Conservation (phyloP, 2,113 vertebrate genomes). For the Syngnathoides biaculeatus region DNA sequence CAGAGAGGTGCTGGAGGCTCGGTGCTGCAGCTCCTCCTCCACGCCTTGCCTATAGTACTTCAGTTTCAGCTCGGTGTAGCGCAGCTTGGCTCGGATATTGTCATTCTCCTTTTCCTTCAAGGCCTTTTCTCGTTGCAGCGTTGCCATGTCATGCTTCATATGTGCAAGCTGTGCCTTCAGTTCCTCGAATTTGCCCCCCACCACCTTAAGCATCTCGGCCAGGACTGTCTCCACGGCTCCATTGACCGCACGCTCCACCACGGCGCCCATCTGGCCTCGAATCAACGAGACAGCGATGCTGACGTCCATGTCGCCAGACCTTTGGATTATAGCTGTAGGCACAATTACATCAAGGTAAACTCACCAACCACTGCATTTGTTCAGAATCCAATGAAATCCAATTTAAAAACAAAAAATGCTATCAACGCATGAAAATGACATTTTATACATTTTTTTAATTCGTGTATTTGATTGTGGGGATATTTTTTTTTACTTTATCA, state of each 20-base stretch:
- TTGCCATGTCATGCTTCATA: constrained; percentile 48
- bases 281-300: constrained; percentile 75
- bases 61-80: constrained; percentile 68
- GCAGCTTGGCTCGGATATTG: constrained; percentile 69
- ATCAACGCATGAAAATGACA: neutral
- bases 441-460: too few relatives aligned
- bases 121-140: constrained; percentile 64
- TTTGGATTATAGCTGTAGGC: constrained; percentile 5
- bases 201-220: constrained; percentile 75
- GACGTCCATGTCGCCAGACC: constrained; percentile 64
- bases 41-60: constrained; percentile 70
- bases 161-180: constrained; percentile 64
- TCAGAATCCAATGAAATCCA: too few relatives aligned
- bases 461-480: neutral
- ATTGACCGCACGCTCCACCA: constrained; percentile 75
- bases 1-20: constrained; percentile 34
- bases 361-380: neutral
- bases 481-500: neutral
- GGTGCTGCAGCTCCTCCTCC: constrained; percentile 68
- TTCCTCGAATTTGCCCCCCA: constrained; percentile 76
- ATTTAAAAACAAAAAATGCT: too few relatives aligned
- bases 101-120: constrained; percentile 74
- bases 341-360: neutral
- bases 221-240: constrained; percentile 75
- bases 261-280: constrained; percentile 73